These are phyloP conservation scores for Harpagoxenus sublaevis DNA, from an alignment of 2,888 invertebrate species.

Conservation along the genomic window DNA sequence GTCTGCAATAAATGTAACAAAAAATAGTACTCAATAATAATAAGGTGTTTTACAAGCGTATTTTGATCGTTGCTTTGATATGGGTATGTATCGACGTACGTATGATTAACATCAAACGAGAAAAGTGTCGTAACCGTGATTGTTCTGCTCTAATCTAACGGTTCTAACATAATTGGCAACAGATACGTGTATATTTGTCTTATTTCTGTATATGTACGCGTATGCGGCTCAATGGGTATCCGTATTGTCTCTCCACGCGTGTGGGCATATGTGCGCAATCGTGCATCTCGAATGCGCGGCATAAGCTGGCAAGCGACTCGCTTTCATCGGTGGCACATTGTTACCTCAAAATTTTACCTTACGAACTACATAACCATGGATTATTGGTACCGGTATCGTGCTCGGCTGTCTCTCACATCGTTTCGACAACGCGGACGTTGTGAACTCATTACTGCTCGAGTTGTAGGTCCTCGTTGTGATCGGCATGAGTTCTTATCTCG, in stretches of 20 bases:
- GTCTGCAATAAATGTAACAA: constrained; percentile 85
- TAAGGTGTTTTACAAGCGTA: constrained; percentile 86
- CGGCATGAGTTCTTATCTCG: not conserved
- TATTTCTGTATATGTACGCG: constrained; percentile 12
- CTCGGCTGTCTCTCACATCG: not conserved
- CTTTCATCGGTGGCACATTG: constrained; percentile 66
- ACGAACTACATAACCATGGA: constrained; percentile 58
- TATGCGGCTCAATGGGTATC: not conserved
- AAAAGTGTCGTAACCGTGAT: constrained; percentile 59
- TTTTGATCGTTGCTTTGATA: constrained; percentile 86
- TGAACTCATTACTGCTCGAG: not conserved
- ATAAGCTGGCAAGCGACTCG: constrained; percentile 52
- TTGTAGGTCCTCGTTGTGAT: not conserved
- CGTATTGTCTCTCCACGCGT: not conserved
- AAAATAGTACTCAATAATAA: constrained; percentile 84
- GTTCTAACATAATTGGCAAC: constrained; percentile 60
- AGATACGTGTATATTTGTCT: constrained; percentile 32
- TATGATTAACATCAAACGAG: constrained; percentile 63
- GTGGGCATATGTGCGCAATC: not conserved
- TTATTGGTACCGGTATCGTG: constrained; percentile 23
- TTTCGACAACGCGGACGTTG: not conserved
- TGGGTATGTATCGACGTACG: constrained; percentile 77
- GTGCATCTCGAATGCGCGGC: constrained; percentile 44
- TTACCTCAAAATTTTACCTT: constrained; percentile 41
- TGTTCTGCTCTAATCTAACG: constrained; percentile 67